Base-by-base conservation (phyloP, 2,888 invertebrate species). In the Oscheius sp. region DNA sequence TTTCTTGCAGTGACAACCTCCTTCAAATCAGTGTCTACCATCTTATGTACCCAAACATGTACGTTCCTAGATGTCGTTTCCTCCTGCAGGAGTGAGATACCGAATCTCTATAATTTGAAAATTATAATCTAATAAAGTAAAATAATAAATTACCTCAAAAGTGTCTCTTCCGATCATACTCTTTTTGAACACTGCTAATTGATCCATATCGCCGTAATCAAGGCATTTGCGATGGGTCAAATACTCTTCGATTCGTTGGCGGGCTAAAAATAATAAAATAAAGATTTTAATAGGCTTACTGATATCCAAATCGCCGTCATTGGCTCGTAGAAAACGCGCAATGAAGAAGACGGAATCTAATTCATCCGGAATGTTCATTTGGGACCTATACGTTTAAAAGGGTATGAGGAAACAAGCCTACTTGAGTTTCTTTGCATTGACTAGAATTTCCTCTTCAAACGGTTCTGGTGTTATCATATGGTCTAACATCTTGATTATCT, bases 1-100 rank as follows among this genome's bases (percentile, higher is more conserved):
- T n/a, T n/a, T n/a, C n/a, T n/a, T n/a, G n/a, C n/a, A n/a, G n/a
- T n/a, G n/a, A n/a, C n/a, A 5, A 80, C 80, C 68, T 83, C 80
- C 66, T 82, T 84, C 22, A 84, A 61, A 71, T 84, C 80, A 9
- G 71, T 74, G 38, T 77, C 80, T 17, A 77, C 77, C 83, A 84
- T 82, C 64, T 75, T 74, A 62, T 84, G 83, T 4, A 84, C 72
- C 67, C 84, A 82, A 3, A 84, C 82, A 49, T 77, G 80, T 6
- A 81, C 75, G 57, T 84, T 81, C 17, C 70, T 79, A 6, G 80
- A 80, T 49, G 72, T 71, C 8, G 73, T 67, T 49, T 72, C 71
- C 36, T 74, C 68, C 17, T 80, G 72, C 9, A 83, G 41, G 17
- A 67, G 67, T 6, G 82, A 82, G 50, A 82, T 81, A 32, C 77